Evolutionary conservation across 2,113 vertebrate genomes (phyloP).

Genomic region (Camarhynchus parvulus): DNA sequence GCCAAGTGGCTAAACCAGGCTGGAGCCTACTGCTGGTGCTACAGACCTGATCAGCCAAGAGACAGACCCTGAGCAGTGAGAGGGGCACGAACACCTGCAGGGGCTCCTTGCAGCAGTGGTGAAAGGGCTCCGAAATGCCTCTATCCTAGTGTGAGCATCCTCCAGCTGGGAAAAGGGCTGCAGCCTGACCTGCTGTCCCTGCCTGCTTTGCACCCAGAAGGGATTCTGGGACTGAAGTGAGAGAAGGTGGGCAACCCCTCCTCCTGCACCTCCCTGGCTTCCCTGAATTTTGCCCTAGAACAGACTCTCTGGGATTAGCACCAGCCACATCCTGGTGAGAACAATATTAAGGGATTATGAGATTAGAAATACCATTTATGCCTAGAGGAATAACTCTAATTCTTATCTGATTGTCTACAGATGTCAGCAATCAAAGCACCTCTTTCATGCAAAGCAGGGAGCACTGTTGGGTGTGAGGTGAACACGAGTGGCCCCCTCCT

Average conservation of each 20-base stretch:
- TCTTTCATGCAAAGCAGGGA: conserved; percentile 31
- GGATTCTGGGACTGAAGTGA: background rate
- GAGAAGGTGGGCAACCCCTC: background rate
- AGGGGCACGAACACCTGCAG: fast-evolving
- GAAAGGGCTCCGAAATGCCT: background rate
- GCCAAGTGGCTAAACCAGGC: background rate
- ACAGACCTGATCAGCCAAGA: background rate
- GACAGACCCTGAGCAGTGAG: fast-evolving
- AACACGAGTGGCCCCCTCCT: background rate
- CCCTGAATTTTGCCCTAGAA: conserved; percentile 4
- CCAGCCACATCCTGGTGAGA: conserved; percentile 32
- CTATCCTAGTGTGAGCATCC: background rate
- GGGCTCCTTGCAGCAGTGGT: background rate
- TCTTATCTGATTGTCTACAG: conserved; percentile 66
- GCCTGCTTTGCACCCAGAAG: background rate
- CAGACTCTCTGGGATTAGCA: conserved; percentile 47
- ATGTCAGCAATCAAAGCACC: conserved; percentile 43
- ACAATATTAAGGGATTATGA: conserved; percentile 66
- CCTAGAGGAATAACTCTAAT: conserved; percentile 45
- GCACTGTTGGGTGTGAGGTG: background rate
- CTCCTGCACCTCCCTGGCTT: background rate
- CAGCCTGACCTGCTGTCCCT: background rate
- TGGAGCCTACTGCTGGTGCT: background rate
- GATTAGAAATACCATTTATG: conserved; percentile 65
- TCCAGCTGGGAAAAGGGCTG: background rate